Evolutionary conservation across 2,113 vertebrate genomes (phyloP), one percentile per base, ranked within the genome.

Genomic region (Pteropus alecto): DNA sequence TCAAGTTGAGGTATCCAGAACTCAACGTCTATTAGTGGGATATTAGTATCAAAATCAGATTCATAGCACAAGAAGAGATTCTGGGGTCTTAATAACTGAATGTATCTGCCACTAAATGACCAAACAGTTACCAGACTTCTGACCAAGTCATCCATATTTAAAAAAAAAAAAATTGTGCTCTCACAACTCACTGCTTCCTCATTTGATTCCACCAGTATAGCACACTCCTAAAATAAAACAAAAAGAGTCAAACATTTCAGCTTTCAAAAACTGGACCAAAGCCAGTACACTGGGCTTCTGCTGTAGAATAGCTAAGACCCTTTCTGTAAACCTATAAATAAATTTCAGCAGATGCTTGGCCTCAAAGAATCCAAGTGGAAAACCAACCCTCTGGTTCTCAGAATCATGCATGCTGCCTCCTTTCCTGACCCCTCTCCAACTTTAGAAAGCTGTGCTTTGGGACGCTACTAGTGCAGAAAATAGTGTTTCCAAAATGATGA

Each of bases 251-350:
- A 97, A 96, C 87, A 84, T 96, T 94, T 96, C 79, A 94, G 97
- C 90, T 94, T 97, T 92, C 76, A 48, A 94, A 96, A 97, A 77
- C 93, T 97, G 97, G 97, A 94, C 89, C 61, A 95, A 95, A 95
- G 98, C 97, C 97, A 98, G 95, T 60, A 61, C 60, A 90, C 91
- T 96, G 95, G 97, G 97, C 89, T 97, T 95, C 89, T 97, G 94
- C 94, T 87, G 3, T 87, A 95, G 96, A 96, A 96, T 92, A 97
- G 96, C 96, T 84, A 95, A 97, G 97, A 97, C 96, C 97, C 97
- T 95, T 96, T 98, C 89, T 97, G 87, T 93, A 97, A 95, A 94
- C 87, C 97, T 97, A 97, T 96, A 97, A 97, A 98, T 98, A 97
- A 83, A 94, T 82, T 93, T 93, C 79, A 95, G 71, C 97, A 97